Percentiles rank a stretch among this genome's conserved stretches.
Conservation (phyloP, 2,113 vertebrate genomes). For the Cavia porcellus region DNA sequence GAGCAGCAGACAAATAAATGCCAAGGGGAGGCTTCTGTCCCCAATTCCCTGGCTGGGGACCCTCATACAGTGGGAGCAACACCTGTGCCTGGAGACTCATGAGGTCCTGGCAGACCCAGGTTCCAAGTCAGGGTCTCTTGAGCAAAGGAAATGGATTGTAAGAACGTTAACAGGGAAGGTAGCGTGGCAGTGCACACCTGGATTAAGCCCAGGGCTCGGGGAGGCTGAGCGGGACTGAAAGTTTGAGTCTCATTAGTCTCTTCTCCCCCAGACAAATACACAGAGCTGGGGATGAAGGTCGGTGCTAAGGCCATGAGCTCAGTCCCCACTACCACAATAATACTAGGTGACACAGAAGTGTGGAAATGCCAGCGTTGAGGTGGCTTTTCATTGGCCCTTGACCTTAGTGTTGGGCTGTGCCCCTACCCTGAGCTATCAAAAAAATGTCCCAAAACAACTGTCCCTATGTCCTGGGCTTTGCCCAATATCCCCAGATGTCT, state of each 20-base stretch:
- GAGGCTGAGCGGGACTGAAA: not conserved
- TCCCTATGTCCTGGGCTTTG: not conserved
- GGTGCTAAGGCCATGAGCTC: not conserved
- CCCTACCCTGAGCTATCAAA: fast-evolving
- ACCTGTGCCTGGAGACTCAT: fast-evolving
- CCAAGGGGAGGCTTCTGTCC: not conserved
- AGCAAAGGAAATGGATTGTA: not conserved
- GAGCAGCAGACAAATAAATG: not conserved
- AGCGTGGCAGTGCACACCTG: not conserved
- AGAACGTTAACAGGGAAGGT: not conserved
- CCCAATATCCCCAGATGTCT: not conserved
- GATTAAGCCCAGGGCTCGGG: not conserved
- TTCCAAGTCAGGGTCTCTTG: not conserved
- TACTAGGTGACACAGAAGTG: not conserved
- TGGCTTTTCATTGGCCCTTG: not conserved
- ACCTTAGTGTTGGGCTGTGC: not conserved
- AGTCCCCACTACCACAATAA: too few relatives aligned
- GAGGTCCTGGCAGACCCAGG: not conserved
- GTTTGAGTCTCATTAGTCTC: too few relatives aligned
- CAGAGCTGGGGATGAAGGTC: not conserved
- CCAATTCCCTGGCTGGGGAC: not conserved
- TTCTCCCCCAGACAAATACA: not conserved
- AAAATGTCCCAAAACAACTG: not conserved
- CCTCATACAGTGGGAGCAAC: fast-evolving
- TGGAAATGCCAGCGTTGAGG: fast-evolving